Evolutionary conservation across 1,140 invertebrate genomes (phyloP), one percentile per base, ranked within the genome.

Genomic region (Lordiphosa clarofinis): DNA sequence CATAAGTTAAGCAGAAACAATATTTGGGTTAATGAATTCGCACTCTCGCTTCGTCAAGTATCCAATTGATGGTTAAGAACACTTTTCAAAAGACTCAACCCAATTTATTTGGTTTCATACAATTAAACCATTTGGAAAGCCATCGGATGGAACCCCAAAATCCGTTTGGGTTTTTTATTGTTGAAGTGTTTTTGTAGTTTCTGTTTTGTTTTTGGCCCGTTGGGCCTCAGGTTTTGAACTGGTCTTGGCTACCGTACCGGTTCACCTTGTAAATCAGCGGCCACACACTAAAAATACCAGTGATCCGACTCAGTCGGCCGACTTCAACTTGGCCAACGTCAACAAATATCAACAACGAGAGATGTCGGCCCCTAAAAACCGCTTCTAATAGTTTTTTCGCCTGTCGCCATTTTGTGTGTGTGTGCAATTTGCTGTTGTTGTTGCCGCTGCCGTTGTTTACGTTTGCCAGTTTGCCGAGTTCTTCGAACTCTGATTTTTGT

Each of bases 221-320:
- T 36, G 63, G 21, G 47, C 62, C 42, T 53, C 46, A 64, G 55
- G 63, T 68, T 68, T 69, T 61, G 66, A 69, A 69, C 66, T 69
- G 66, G 66, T 59, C 65, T 69, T 69, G 64, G 65, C 64, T 67
- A 47, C 64, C 56, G 61, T 56, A 69, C 66, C 65, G 64, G 66
- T 69, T 69, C 66, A 69, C 66, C 66, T 69, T 69, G 66, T 69
- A 69, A 69, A 61, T 61, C 66, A 69, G 52, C 66, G 65, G 43
- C 65, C 21, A 37, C 48, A 67, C 61, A 69, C 65, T 69, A 69
- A 69, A 69, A 69, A 69, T 69, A 69, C 65, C 65, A 61, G 57
- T 61, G 65, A 69, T 68, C 63, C 63, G 64, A 67, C 43, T 28
- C 64, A 67, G 64, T 67, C 64, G 54, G 64, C 64, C 64, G 63